Evolutionary conservation across 2,888 invertebrate genomes (phyloP).

Genomic region (Ptilodon capucinus): DNA sequence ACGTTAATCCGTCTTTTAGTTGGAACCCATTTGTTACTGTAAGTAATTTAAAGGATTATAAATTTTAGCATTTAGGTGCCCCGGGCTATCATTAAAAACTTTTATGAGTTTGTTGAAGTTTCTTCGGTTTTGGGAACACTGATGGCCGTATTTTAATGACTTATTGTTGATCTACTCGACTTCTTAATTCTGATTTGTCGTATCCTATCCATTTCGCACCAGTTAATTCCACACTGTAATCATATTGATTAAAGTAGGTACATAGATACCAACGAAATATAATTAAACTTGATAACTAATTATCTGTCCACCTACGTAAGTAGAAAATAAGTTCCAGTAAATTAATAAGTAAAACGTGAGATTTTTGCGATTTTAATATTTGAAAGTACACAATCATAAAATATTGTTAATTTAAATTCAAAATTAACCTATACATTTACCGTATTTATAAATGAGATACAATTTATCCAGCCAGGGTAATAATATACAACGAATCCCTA

Average conservation of each 20-base stretch:
- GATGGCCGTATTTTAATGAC: constrained; percentile 52
- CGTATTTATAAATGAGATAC: not conserved
- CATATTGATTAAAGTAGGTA: not conserved
- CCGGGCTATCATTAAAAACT: constrained; percentile 58
- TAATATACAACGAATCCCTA: constrained; percentile 30
- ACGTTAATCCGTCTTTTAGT: constrained; percentile 11
- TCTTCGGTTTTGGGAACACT: constrained; percentile 45
- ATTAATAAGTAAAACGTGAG: too few relatives aligned
- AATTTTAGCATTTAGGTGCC: constrained; percentile 49
- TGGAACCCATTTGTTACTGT: constrained; percentile 33
- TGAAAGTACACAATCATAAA: too few relatives aligned
- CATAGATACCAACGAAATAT: too few relatives aligned
- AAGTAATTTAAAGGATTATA: constrained; percentile 43
- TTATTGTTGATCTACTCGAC: constrained; percentile 25
- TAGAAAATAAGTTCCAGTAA: too few relatives aligned
- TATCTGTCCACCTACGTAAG: too few relatives aligned
- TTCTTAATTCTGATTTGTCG: not conserved
- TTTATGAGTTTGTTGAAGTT: constrained; percentile 56
- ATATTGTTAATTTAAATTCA: too few relatives aligned
- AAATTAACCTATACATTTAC: too few relatives aligned
- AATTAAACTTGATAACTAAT: too few relatives aligned
- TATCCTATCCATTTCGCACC: not conserved
- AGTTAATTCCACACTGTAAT: not conserved
- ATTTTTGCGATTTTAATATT: too few relatives aligned
- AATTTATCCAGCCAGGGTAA: not conserved